Conservation (phyloP, 1,140 invertebrate genomes). For the Telenomus remus region DNA sequence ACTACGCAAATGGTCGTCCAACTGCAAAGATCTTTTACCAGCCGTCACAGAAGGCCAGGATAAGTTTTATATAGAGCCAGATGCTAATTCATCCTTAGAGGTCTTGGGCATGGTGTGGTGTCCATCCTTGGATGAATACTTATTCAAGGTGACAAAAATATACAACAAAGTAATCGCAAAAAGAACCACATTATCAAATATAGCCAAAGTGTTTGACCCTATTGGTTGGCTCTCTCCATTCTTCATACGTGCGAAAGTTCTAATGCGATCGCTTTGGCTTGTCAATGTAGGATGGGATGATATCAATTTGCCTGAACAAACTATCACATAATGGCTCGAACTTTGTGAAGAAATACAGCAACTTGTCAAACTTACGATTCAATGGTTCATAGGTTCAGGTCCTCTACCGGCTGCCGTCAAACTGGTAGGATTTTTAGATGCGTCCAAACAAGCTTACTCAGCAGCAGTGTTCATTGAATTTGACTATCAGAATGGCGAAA, state of each 20-base stretch:
- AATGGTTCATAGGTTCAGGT: neutral
- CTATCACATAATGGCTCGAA: neutral
- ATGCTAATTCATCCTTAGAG: neutral
- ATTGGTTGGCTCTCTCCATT: conserved; percentile 44
- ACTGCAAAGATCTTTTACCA: neutral
- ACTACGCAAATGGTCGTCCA: neutral
- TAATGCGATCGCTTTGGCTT: conserved; percentile 46
- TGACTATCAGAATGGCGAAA: neutral
- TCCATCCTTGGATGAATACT: neutral
- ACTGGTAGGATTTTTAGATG: conserved; percentile 5
- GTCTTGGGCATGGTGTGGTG: neutral
- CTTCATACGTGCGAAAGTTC: conserved; percentile 46
- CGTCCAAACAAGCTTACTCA: conserved; percentile 1
- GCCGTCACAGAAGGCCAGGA: neutral
- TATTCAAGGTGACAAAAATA: neutral
- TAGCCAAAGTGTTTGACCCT: conserved; percentile 39
- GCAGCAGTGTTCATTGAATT: conserved; percentile 3
- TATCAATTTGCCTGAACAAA: neutral
- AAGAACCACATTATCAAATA: conserved; percentile 54
- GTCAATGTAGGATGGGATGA: conserved; percentile 6
- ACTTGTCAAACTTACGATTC: neutral
- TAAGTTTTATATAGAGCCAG: neutral
- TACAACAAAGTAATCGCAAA: conserved; percentile 5
- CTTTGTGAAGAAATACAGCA: neutral
- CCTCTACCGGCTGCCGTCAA: neutral